Conservation (phyloP, 2,888 invertebrate species). For the Zelleria hepariella region DNA sequence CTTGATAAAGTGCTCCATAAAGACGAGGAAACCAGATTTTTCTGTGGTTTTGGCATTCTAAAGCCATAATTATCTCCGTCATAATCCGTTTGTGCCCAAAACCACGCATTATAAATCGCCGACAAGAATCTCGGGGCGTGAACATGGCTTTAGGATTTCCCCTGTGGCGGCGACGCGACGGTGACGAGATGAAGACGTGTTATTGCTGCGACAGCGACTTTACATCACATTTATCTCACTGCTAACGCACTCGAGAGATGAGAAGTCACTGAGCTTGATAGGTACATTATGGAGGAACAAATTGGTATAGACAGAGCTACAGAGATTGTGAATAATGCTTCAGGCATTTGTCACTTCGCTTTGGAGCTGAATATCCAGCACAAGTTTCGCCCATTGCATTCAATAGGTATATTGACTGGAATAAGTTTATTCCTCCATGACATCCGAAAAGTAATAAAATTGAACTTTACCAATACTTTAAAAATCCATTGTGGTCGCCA, state of each 20-base stretch:
- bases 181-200: conserved; percentile 14
- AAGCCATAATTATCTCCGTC: conserved; percentile 5
- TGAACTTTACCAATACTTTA: neutral
- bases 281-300: neutral
- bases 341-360: no score
- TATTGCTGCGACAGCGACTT: conserved; percentile 8
- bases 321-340: no score
- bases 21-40: no score
- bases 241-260: neutral
- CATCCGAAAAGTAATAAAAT: neutral
- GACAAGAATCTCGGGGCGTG: conserved; percentile 19
- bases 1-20: no score
- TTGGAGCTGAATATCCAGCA: no score
- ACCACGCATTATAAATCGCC: conserved; percentile 27
- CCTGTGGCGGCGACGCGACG: conserved; percentile 20
- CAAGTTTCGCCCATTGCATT: no score
- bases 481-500: neutral
- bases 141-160: conserved; percentile 38
- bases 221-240: neutral
- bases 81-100: conserved; percentile 16
- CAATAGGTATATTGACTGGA: no score
- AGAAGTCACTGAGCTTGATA: neutral
- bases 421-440: neutral
- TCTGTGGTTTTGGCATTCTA: neutral
- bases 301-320: no score